Conservation (phyloP, 2,888 invertebrate genomes). For the Megalurothrips usitatus region DNA sequence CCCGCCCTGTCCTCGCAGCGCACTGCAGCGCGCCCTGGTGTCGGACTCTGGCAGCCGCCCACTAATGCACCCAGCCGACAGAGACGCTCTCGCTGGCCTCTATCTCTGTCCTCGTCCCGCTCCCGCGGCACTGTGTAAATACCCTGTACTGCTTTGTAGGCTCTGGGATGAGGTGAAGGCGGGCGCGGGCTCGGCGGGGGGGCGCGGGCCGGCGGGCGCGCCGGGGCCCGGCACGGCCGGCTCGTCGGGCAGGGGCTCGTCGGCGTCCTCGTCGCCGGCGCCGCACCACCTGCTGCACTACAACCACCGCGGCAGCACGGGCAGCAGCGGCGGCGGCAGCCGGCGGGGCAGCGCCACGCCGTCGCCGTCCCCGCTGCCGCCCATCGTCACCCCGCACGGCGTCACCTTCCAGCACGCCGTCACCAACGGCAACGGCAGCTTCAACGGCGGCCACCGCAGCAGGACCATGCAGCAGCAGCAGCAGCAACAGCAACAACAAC, state of each 20-base stretch:
- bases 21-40: too few relatives aligned
- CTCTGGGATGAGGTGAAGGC: conserved; percentile 10
- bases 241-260: neutral
- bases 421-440: neutral
- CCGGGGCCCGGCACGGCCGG: neutral
- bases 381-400: conserved; percentile 15
- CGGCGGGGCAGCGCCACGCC: neutral
- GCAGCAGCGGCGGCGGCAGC: neutral
- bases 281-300: neutral
- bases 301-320: conserved; percentile 14
- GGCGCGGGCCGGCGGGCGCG: neutral
- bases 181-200: neutral
- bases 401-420: conserved; percentile 16
- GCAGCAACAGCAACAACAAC: neutral
- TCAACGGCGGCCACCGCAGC: neutral
- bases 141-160: neutral
- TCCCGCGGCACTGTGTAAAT: neutral
- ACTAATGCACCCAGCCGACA: neutral
- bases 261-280: neutral
- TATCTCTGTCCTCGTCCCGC: neutral
- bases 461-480: neutral
- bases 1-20: too few relatives aligned
- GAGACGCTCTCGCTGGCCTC: neutral
- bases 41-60: neutral
- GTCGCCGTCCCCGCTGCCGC: neutral